These are phyloP conservation scores for Eucera pruinosa DNA, from an alignment of 2,888 invertebrate species.

Conservation along the genomic window DNA sequence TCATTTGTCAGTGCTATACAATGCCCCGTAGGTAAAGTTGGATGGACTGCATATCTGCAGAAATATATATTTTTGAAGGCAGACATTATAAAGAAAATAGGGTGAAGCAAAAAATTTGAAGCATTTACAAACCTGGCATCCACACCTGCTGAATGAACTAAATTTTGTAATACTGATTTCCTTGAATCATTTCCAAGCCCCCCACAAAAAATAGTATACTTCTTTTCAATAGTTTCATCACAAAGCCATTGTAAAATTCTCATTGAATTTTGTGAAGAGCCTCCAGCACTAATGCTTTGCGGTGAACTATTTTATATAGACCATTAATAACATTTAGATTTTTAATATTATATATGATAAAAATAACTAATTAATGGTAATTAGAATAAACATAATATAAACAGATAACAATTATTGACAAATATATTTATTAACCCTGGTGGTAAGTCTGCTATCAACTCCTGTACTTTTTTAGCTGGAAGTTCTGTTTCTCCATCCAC, in stretches of 20 bases:
- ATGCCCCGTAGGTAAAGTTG: slow-evolving; percentile 79
- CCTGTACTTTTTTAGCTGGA: slow-evolving; percentile 72
- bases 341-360: neutral
- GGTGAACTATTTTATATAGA: slow-evolving; percentile 65
- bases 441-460: slow-evolving; percentile 74
- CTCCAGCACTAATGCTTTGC: slow-evolving; percentile 74
- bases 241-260: slow-evolving; percentile 80
- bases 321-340: neutral
- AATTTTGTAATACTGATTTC: slow-evolving; percentile 76
- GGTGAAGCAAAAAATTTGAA: neutral
- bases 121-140: slow-evolving; percentile 74
- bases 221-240: slow-evolving; percentile 64
- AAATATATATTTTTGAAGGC: slow-evolving; percentile 1
- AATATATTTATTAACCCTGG: slow-evolving; percentile 73
- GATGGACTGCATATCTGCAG: slow-evolving; percentile 79
- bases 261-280: slow-evolving; percentile 80
- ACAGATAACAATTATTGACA: slow-evolving; percentile 31
- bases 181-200: slow-evolving; percentile 81
- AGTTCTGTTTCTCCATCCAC: slow-evolving; percentile 80
- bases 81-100: neutral
- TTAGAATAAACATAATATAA: slow-evolving; percentile 27
- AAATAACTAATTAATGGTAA: neutral
- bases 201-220: slow-evolving; percentile 76
- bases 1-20: slow-evolving; percentile 80
- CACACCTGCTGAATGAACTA: slow-evolving; percentile 79